phyloP scores from a whole-genome alignment of 2,797 vertebrate genomes.

The Austrolebias charrua region DNA sequence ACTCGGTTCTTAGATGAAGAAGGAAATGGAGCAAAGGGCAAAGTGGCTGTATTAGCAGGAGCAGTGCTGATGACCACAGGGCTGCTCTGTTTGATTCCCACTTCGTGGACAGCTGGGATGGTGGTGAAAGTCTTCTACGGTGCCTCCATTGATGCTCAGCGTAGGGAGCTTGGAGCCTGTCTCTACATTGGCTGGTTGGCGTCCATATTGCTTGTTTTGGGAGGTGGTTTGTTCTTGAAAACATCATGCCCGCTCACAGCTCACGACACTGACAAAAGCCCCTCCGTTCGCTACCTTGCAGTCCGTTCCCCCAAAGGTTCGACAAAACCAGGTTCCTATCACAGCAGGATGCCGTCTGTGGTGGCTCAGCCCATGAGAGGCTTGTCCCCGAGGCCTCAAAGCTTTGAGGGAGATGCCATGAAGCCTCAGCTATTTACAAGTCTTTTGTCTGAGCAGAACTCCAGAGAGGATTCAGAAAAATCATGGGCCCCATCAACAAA shows the following conservation, averaged over 20 bases:
- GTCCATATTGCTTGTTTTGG: slow-evolving; percentile 83
- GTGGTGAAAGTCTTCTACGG: slow-evolving; percentile 82
- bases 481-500: slow-evolving; percentile 67
- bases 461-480: slow-evolving; percentile 40
- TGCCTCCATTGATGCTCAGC: slow-evolving; percentile 78
- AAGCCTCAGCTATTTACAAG: slow-evolving; percentile 27
- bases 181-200: slow-evolving; percentile 93
- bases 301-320: slow-evolving; percentile 69
- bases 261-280: slow-evolving; percentile 49
- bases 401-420: slow-evolving; percentile 22
- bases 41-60: slow-evolving; percentile 73
- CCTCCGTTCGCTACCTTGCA: slow-evolving; percentile 70
- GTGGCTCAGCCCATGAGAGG: slow-evolving; percentile 28
- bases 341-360: slow-evolving; percentile 22
- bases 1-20: slow-evolving; percentile 79
- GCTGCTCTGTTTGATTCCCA: slow-evolving; percentile 78
- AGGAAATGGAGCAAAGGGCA: slow-evolving; percentile 58
- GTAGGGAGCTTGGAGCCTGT: slow-evolving; percentile 87
- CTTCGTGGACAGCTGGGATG: slow-evolving; percentile 73
- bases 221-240: slow-evolving; percentile 86
- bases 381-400: slow-evolving; percentile 34
- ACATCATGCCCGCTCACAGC: slow-evolving; percentile 59
- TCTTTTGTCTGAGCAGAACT: slow-evolving; percentile 16
- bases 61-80: slow-evolving; percentile 71
- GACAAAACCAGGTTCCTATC: slow-evolving; percentile 33